A percentile compares a stretch with the other conserved stretches of the same genome.
Evolutionary conservation across 2,113 vertebrate species (phyloP).

Genomic region (Microcebus ravelobensis): DNA sequence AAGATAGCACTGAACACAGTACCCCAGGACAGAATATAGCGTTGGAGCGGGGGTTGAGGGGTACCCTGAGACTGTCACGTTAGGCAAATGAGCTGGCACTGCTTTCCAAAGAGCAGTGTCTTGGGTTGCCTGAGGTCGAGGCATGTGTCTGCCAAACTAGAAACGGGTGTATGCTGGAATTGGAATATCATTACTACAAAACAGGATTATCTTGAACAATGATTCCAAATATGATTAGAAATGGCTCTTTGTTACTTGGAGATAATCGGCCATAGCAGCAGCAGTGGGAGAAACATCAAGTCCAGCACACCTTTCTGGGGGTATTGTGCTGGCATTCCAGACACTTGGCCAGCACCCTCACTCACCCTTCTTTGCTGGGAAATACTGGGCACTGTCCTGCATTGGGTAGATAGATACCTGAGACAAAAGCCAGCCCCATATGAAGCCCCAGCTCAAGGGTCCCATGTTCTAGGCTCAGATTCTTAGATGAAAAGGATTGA

Average conservation of each 20-base stretch:
- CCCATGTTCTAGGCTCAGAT: constrained; percentile 29
- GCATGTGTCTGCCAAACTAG: constrained; percentile 69
- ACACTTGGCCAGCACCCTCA: constrained; percentile 64
- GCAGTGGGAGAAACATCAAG: constrained; percentile 55
- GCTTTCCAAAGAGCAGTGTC: constrained; percentile 53
- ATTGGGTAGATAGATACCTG: constrained; percentile 55
- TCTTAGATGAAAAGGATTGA: not conserved
- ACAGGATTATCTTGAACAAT: constrained; percentile 67
- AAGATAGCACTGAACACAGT: constrained; percentile 44
- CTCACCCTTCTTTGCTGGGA: constrained; percentile 73
- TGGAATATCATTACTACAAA: constrained; percentile 70
- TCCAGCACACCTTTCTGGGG: constrained; percentile 62
- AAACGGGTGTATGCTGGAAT: constrained; percentile 54
- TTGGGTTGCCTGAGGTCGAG: constrained; percentile 51
- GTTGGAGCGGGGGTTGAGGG: not conserved
- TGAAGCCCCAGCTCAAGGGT: constrained; percentile 13
- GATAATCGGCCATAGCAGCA: constrained; percentile 50
- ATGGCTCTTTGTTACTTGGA: constrained; percentile 61
- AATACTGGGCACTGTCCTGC: constrained; percentile 60
- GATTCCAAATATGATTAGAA: constrained; percentile 72
- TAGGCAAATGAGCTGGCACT: constrained; percentile 77
- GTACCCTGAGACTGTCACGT: constrained; percentile 15
- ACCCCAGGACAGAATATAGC: not conserved
- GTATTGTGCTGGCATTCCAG: constrained; percentile 57
- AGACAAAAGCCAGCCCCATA: constrained; percentile 42